Evolutionary conservation across 2,113 vertebrate genomes (phyloP), one percentile per base, ranked within the genome.

Genomic region (Paradisaea rubra): DNA sequence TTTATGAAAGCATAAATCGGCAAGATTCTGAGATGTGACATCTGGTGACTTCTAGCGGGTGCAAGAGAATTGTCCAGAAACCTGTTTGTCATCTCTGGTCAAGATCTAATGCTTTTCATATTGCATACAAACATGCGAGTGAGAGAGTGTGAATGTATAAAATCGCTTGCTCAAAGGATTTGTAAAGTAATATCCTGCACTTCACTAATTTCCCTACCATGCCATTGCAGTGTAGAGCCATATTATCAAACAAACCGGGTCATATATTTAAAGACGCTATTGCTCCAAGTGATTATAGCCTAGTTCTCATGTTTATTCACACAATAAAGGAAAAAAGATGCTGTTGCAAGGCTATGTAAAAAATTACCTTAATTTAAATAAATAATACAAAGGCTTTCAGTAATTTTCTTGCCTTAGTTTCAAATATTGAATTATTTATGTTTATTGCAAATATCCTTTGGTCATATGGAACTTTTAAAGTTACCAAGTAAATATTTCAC

Each of bases 51-150:
- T 30, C 27, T 64, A 69, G 69, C 6, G 3, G 2, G 3, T 60
- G 7, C 5, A 13, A 45, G 60, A 69, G 16, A 73, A 60, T 60
- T 69, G 25, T 69, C 53, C 41, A 45, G 64, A 76, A 79, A 77
- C 1, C 0, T 23, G 61, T 65, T 33, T 74, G 53, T 41, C 50
- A 57, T 65, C 16, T 45, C 18, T 24, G 0, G 0, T 19, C 53
- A 80, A 59, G n/a, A 91, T 45, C 15, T 19, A 31, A 37, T 74
- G 14, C 5, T 74, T 82, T 80, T 63, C 39, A 21, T 86, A 24
- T 10, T 45, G 21, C 9, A 22, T 13, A 1, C 27, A 74, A 70
- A 4, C 9, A 14, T 19, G 23, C 17, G 3, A 14, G 9, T 33
- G 2, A 30, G 15, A 60, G 24, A 44, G 10, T 37, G 8, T 4